Evolutionary conservation across 1,140 invertebrate genomes (phyloP).

Genomic region (Vollenhovia emeryi): DNA sequence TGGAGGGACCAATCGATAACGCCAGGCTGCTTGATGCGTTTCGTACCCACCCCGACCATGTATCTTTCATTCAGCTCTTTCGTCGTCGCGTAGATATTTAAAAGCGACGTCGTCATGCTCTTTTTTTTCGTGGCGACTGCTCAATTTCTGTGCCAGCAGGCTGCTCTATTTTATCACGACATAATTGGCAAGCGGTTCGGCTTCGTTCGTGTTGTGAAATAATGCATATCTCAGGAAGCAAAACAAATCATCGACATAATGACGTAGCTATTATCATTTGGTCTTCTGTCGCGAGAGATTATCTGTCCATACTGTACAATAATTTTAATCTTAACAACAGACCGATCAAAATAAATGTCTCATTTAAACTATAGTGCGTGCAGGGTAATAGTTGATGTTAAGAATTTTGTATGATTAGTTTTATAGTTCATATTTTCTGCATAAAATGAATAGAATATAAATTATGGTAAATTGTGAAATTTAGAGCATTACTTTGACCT

Average conservation of each 20-base stretch:
- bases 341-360: background rate
- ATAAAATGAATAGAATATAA: background rate
- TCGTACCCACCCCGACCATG: background rate
- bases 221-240: background rate
- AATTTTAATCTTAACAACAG: background rate
- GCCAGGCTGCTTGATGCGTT: background rate
- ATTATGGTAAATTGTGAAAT: background rate
- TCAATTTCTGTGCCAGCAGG: background rate
- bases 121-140: background rate
- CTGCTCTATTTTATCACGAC: background rate
- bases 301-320: background rate
- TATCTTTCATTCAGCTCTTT: slow-evolving; percentile 15
- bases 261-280: background rate
- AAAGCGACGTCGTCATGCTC: background rate
- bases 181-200: background rate
- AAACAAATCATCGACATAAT: background rate
- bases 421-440: background rate
- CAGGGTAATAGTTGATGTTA: background rate
- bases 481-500: background rate
- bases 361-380: background rate
- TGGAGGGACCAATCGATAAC: background rate
- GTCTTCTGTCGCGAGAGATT: background rate
- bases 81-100: background rate
- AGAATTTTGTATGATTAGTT: background rate
- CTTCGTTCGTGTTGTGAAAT: background rate